Evolutionary conservation across 2,797 vertebrate genomes (phyloP).

Genomic region (Falco naumanni): DNA sequence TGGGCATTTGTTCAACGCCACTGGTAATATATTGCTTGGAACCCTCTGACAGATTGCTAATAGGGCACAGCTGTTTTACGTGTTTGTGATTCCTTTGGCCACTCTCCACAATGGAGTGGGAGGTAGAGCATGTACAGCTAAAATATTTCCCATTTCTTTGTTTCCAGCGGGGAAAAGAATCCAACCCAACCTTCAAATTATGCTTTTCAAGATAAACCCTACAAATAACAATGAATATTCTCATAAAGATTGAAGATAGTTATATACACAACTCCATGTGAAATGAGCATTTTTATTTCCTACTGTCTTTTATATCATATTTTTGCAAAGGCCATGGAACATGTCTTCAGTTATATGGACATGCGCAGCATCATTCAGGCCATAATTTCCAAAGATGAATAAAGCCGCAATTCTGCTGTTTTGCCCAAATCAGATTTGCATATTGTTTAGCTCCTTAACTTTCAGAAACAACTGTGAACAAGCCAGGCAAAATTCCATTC

Average conservation of each 20-base stretch:
- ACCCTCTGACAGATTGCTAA: neutral
- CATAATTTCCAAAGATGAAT: neutral
- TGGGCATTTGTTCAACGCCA: neutral
- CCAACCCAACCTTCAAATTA: neutral
- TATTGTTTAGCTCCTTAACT: neutral
- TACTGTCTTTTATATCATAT: neutral
- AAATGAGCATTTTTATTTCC: neutral
- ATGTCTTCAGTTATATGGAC: neutral
- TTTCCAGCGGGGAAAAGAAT: neutral
- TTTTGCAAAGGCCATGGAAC: neutral
- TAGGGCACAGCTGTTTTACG: neutral
- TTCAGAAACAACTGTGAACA: neutral
- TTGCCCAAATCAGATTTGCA: neutral
- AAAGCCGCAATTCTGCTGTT: neutral
- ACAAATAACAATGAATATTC: neutral
- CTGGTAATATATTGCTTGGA: neutral
- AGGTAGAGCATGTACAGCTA: neutral
- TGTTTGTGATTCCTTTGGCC: neutral
- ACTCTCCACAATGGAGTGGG: neutral
- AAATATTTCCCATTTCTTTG: neutral
- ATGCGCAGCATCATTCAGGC: neutral
- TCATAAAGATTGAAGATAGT: neutral
- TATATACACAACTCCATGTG: neutral
- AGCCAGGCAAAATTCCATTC: neutral
- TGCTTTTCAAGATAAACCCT: neutral